A percentile compares a stretch with the other conserved stretches of the same genome.
phyloP scores from a whole-genome alignment of 2,113 vertebrate genomes.

The Diphyllodes magnificus region DNA sequence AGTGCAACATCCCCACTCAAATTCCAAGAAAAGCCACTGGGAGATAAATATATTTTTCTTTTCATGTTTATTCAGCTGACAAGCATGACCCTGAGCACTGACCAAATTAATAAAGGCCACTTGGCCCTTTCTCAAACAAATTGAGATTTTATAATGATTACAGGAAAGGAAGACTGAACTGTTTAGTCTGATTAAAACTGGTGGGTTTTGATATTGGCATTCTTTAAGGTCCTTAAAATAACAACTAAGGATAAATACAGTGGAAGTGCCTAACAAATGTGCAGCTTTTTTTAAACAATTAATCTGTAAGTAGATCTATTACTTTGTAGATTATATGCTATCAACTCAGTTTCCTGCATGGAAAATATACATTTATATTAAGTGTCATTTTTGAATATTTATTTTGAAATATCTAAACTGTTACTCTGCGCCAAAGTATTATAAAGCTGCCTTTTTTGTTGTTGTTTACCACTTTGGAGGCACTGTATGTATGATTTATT shows the following conservation, averaged over 20 bases:
- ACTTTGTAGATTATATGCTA: background rate
- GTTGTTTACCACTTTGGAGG: background rate
- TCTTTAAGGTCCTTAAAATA: background rate
- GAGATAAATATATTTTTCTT: background rate
- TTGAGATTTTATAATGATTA: background rate
- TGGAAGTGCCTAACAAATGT: background rate
- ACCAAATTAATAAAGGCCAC: background rate
- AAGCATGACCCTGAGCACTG: background rate
- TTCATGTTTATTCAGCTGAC: slow-evolving; percentile 24
- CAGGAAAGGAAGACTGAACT: background rate
- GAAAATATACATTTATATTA: background rate
- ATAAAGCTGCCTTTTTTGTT: background rate
- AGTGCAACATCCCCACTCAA: background rate
- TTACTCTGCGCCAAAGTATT: background rate
- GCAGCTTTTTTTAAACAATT: background rate
- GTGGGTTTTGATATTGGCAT: background rate
- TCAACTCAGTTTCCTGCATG: background rate
- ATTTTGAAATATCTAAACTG: background rate
- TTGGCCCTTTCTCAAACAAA: background rate
- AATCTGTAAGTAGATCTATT: background rate
- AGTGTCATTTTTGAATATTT: background rate
- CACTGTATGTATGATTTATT: background rate
- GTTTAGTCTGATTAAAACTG: background rate
- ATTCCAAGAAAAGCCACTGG: background rate
- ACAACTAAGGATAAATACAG: slow-evolving; percentile 3